Base-by-base conservation (phyloP, 2,113 vertebrate genomes). In the Pangasianodon gigas region DNA sequence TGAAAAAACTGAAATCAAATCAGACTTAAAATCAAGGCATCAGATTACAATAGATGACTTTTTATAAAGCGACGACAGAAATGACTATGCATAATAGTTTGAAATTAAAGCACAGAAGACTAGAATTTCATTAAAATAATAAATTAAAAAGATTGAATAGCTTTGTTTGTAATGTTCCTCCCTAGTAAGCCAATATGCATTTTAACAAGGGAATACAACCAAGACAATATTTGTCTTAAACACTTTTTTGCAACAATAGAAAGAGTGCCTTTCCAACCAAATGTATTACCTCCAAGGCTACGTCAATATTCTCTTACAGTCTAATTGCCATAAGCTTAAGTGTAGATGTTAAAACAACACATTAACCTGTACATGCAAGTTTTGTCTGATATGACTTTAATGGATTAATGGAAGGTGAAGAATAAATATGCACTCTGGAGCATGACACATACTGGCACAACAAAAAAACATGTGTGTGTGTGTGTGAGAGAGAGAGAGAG, bases 311-410 rank as follows among this genome's bases (percentile, higher is more conserved):
- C 85, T 56, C 48, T 41, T 48, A 74, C 46, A 32, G 67, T 24
- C n/a, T 46, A 58, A 79, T 77, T 48, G 74, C 18, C 71, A 41
- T 84, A 58, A 84, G 54, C 21, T 7, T 0, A 29, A 44, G 56
- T 44, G 56, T 41, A 7, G 56, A 2, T 84, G 56, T 62, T 84
- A 46, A 84, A 62, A 62, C 37, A 29, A 60, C n/a, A 58, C 37
- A 37, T 60, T 60, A 60, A 60, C 19, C 56, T 82, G 79, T 41
- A 41, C 41, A 44, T 87, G 37, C 41, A 21, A n/a, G 48, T 58
- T 84, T 91, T 91, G 85, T 91, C 67, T 62, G 80, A 87, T 93
- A 77, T 69, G 85, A 62, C 65, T 89, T 93, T 93, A 91, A 93
- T 93, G 82, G 94, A 84, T 83, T 88, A 56, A 83, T 84, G 80